phyloP scores from a whole-genome alignment of 2,797 vertebrate genomes.

The Hybognathus amarus region DNA sequence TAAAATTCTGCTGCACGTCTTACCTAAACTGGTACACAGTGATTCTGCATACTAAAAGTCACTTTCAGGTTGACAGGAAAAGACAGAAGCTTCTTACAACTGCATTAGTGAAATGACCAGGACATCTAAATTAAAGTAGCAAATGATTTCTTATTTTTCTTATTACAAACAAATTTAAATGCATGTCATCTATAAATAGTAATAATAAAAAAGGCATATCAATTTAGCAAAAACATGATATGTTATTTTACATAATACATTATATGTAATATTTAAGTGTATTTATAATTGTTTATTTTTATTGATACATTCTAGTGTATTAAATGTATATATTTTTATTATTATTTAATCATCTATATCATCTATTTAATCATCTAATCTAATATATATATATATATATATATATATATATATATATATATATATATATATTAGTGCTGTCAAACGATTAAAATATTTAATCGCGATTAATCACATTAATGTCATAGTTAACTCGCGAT shows the following conservation, averaged over 20 bases:
- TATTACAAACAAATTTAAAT: neutral
- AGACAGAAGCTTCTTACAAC: slow-evolving; percentile 25
- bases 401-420: no score
- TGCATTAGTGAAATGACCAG: neutral
- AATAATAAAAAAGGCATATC: neutral
- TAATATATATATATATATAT: no score
- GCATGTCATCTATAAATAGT: neutral
- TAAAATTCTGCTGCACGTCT: slow-evolving; percentile 34
- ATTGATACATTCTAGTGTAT: neutral
- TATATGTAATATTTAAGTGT: neutral
- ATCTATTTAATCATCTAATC: no score
- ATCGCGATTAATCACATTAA: no score
- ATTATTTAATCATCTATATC: neutral
- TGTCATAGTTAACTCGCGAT: no score
- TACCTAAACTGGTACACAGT: slow-evolving; percentile 32
- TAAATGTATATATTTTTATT: neutral
- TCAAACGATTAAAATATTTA: no score
- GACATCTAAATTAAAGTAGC: neutral
- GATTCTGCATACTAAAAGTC: slow-evolving; percentile 46
- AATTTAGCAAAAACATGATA: neutral
- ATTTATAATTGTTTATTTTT: neutral
- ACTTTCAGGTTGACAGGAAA: slow-evolving; percentile 44
- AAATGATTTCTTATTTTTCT: neutral
- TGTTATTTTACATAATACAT: neutral
- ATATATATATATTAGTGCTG: no score